A percentile compares a stretch with the other conserved stretches of the same genome.
These are phyloP conservation scores for Galeruca laticollis DNA, from an alignment of 2,888 invertebrate species.

Conservation along the genomic window DNA sequence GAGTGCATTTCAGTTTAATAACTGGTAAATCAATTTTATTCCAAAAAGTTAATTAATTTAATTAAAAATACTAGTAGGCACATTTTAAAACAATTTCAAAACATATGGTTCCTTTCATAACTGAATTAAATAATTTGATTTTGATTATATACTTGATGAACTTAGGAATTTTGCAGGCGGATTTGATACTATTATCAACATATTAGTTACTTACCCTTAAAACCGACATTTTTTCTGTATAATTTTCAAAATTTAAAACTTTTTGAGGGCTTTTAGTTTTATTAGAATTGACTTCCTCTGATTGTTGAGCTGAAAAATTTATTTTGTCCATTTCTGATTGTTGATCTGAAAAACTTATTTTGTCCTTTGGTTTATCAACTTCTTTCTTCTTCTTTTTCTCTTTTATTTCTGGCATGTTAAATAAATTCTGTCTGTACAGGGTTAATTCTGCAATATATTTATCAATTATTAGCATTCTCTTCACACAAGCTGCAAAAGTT, in stretches of 20 bases:
- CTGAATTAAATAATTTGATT: no score
- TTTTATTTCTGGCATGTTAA: conserved; percentile 18
- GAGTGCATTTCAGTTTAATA: no score
- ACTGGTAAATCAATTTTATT: no score
- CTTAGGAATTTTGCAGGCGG: no score
- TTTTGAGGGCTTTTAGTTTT: conserved; percentile 33
- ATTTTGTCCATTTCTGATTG: no score
- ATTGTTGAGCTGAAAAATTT: no score
- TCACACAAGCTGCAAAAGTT: conserved; percentile 40
- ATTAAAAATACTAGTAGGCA: no score
- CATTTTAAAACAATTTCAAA: no score
- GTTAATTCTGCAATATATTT: conserved; percentile 53
- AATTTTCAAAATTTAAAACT: conserved; percentile 49
- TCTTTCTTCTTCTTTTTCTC: background rate
- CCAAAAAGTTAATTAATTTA: no score
- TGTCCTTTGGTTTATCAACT: background rate
- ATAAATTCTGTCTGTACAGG: conserved; percentile 50
- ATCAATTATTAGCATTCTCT: conserved; percentile 54
- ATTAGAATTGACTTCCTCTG: background rate
- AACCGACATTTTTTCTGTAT: conserved; percentile 54
- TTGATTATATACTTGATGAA: no score
- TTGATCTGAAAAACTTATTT: no score
- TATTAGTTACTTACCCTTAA: conserved; percentile 51
- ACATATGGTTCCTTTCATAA: no score
- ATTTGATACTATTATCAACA: background rate